Evolutionary conservation across 2,113 vertebrate species (phyloP).

Genomic region (Neotoma lepida): DNA sequence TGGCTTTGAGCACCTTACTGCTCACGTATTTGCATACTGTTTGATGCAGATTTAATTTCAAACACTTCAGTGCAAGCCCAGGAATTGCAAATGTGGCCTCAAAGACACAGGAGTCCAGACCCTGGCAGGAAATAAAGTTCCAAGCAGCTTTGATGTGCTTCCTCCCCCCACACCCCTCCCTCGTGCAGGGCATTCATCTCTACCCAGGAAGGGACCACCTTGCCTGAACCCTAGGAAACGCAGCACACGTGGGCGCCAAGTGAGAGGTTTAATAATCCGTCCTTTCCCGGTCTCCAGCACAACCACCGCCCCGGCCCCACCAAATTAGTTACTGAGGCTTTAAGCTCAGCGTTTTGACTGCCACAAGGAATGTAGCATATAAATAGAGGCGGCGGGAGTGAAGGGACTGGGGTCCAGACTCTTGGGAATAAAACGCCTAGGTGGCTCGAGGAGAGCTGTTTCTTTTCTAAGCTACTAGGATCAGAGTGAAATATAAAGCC

Average conservation of each 20-base stretch:
- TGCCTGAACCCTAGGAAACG: constrained; percentile 64
- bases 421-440: constrained; percentile 53
- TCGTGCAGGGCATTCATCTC: constrained; percentile 54
- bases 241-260: constrained; percentile 56
- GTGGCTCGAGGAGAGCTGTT: constrained; percentile 52
- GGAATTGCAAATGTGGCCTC: constrained; percentile 63
- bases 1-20: constrained; percentile 52
- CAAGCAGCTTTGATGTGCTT: constrained; percentile 70
- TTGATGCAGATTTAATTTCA: constrained; percentile 68
- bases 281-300: constrained; percentile 57
- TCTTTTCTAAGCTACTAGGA: constrained; percentile 69
- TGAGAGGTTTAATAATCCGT: constrained; percentile 43
- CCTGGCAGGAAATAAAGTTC: constrained; percentile 79
- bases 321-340: constrained; percentile 61
- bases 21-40: constrained; percentile 60
- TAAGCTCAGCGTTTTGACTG: constrained; percentile 62
- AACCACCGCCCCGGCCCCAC: constrained; percentile 21
- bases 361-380: constrained; percentile 63
- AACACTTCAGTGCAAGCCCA: constrained; percentile 45
- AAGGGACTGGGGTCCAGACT: constrained; percentile 53
- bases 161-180: constrained; percentile 48
- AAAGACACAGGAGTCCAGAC: background rate
- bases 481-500: constrained; percentile 70
- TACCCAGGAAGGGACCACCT: constrained; percentile 54
- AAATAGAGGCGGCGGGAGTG: constrained; percentile 18